Base-by-base conservation (phyloP, 2,797 vertebrate species). In the Catostomus latipinnis region DNA sequence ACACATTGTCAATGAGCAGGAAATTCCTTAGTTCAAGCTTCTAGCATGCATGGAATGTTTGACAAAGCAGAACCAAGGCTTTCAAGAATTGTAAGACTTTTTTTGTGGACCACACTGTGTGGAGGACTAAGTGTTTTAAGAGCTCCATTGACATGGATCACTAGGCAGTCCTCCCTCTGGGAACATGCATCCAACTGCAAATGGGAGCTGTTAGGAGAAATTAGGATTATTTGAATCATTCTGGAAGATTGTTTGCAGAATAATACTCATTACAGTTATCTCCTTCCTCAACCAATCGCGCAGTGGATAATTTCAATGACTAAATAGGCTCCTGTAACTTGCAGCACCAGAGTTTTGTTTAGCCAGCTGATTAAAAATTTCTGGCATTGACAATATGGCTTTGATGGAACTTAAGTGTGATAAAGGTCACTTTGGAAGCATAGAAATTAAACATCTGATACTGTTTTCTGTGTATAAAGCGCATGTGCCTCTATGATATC, bases 11-110 rank as follows among this genome's bases (percentile, higher is more conserved):
- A 74, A 6, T 12, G 56, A 82, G 68, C 57, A 76, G 82, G 74
- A 85, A 84, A 74, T 85, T 82, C 85, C 83, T 76, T 54, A 5
- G 52, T 74, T 74, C 56, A 56, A 50, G 58, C 74, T 61, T 73
- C 75, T 76, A 72, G 63, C 68, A 83, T 57, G 82, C 3, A 1
- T 45, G 62, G 82, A 84, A 85, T 78, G 60, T 76, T 84, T 81
- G 75, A 76, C 56, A 50, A 80, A 74, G 56, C 75, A 83, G 72
- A 83, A 61, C 46, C 18, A 6, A 75, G 67, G 77, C 71, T 57
- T 80, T 60, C 77, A 43, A 34, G 74, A 78, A 82, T 80, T 9
- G 56, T 43, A 69, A 82, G 48, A 69, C 34, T 56, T 80, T 75
- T 53, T 53, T 6, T n/a, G 14, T 49, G 66, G 18, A 43, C 43